phyloP scores from a whole-genome alignment of 2,113 vertebrate species.

The Brachionichthys hirsutus region DNA sequence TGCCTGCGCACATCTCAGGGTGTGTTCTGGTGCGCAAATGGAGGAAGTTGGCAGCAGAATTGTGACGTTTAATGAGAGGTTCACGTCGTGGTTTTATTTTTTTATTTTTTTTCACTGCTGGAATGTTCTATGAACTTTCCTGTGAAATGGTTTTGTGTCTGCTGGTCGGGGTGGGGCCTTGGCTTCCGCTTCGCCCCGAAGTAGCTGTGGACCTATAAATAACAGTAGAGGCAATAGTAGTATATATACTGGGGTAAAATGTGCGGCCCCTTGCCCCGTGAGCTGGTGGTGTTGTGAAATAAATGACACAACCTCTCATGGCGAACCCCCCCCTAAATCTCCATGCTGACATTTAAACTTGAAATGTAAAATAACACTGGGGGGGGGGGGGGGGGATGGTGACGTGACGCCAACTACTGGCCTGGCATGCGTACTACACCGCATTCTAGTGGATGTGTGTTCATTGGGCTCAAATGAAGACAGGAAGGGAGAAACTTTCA shows the following conservation, averaged over 20 bases:
- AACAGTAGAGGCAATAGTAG: slow-evolving; percentile 16
- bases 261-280: not conserved
- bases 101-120: slow-evolving; percentile 8
- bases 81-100: not conserved
- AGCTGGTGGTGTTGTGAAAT: slow-evolving; percentile 14
- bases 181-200: slow-evolving; percentile 42
- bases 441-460: no score
- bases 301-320: slow-evolving; percentile 1
- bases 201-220: slow-evolving; percentile 61
- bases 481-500: no score
- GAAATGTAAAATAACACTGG: not conserved
- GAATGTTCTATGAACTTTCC: slow-evolving; percentile 22
- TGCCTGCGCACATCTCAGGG: slow-evolving; percentile 13
- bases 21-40: not conserved
- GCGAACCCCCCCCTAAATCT: not conserved
- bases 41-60: slow-evolving; percentile 9
- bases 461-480: no score
- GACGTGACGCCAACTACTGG: no score
- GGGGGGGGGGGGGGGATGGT: no score
- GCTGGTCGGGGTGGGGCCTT: slow-evolving; percentile 51
- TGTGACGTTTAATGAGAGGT: not conserved
- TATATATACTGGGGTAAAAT: slow-evolving; percentile 7
- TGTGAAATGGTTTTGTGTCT: slow-evolving; percentile 20
- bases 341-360: not conserved
- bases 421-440: no score